These are phyloP conservation scores for Eulacestoma nigropectus DNA, from an alignment of 2,113 vertebrate species.

Conservation along the genomic window DNA sequence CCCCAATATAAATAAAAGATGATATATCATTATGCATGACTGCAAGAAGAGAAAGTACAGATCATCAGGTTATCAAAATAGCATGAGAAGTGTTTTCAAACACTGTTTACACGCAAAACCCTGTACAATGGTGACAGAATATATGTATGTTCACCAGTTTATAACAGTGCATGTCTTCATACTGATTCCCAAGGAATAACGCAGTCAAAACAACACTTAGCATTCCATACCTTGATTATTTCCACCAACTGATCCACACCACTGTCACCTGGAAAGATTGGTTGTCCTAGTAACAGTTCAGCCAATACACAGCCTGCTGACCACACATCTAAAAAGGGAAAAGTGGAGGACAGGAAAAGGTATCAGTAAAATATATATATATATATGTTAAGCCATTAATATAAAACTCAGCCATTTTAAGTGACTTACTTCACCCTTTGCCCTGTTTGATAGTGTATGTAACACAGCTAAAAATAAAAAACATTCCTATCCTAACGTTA, in stretches of 20 bases:
- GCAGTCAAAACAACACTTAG: neutral
- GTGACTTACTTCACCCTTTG: neutral
- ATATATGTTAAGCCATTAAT: neutral
- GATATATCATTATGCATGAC: neutral
- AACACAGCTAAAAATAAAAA: neutral
- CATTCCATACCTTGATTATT: constrained; percentile 91
- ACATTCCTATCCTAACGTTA: neutral
- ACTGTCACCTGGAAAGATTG: constrained; percentile 98
- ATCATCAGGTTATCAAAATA: neutral
- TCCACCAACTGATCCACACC: constrained; percentile 99
- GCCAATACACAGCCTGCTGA: constrained; percentile 98
- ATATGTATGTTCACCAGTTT: neutral
- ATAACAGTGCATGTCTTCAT: neutral
- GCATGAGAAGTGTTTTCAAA: neutral
- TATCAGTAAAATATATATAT: neutral
- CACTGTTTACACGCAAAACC: neutral
- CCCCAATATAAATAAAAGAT: neutral
- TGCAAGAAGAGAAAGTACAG: neutral
- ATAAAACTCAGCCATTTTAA: neutral
- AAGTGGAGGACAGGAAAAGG: neutral
- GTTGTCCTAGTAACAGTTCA: constrained; percentile 96
- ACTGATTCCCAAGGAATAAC: neutral
- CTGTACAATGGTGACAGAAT: neutral
- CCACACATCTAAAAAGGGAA: constrained; percentile 86
- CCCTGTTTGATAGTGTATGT: neutral